Evolutionary conservation across 2,113 vertebrate genomes (phyloP).

Genomic region (Galbula dea): DNA sequence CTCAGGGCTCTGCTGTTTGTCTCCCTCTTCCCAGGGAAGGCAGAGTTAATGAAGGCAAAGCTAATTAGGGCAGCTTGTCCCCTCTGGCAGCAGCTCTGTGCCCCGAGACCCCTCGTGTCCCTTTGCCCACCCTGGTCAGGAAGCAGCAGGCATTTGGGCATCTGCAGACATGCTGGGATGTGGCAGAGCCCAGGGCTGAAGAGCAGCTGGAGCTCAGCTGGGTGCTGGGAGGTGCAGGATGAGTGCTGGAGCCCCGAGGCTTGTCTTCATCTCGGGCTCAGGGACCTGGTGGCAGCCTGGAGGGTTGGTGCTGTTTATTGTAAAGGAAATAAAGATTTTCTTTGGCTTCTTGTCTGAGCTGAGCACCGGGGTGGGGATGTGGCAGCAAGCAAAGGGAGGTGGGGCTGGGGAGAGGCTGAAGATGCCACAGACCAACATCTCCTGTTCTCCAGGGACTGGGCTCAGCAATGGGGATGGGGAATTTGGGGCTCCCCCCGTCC

Average conservation of each 20-base stretch:
- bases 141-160: not conserved
- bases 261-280: not conserved
- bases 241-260: not conserved
- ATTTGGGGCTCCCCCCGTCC: not conserved
- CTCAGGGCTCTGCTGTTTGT: not conserved
- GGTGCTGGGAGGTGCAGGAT: not conserved
- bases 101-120: not conserved
- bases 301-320: not conserved
- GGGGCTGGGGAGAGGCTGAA: not conserved
- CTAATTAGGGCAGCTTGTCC: constrained; percentile 29
- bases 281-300: not conserved
- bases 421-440: fast-evolving
- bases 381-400: not conserved
- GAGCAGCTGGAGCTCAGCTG: not conserved
- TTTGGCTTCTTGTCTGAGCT: not conserved
- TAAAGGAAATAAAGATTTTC: not conserved
- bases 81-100: not conserved
- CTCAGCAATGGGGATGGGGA: fast-evolving
- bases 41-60: not conserved
- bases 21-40: not conserved
- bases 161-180: not conserved
- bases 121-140: not conserved
- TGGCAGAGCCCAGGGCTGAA: not conserved
- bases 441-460: not conserved
- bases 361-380: not conserved